A percentile compares a stretch with the other conserved stretches of the same genome.
phyloP scores from a whole-genome alignment of 2,888 invertebrate genomes.

The Melanargia galathea region DNA sequence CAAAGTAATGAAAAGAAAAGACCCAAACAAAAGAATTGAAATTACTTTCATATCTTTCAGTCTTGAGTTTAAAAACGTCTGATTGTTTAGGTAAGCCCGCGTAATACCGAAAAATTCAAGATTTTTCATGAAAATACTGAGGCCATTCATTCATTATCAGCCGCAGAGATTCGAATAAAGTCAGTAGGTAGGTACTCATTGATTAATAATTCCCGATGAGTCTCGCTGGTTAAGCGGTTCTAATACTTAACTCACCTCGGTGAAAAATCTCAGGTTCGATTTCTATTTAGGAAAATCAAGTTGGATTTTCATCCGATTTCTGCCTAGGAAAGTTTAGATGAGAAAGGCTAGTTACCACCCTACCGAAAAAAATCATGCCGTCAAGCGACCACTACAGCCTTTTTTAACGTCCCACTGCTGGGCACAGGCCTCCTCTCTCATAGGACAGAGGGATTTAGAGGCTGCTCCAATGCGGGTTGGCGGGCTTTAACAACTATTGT shows the following conservation, averaged over 20 bases:
- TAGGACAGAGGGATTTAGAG: too few species aligned
- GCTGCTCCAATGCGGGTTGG: too few species aligned
- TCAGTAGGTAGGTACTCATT: background rate
- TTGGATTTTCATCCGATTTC: too few species aligned
- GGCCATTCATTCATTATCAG: slow-evolving; percentile 2
- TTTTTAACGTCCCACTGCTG: too few species aligned
- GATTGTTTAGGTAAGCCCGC: slow-evolving; percentile 14
- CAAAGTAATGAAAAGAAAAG: slow-evolving; percentile 9
- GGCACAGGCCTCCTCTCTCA: too few species aligned
- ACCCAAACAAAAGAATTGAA: slow-evolving; percentile 15
- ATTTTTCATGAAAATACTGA: slow-evolving; percentile 5
- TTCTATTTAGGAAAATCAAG: too few species aligned
- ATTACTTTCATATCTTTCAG: slow-evolving; percentile 14
- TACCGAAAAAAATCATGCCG: too few species aligned
- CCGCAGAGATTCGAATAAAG: background rate
- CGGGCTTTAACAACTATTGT: too few species aligned
- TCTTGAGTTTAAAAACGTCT: slow-evolving; percentile 3
- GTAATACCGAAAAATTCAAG: background rate
- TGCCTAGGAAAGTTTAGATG: too few species aligned
- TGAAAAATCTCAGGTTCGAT: too few species aligned
- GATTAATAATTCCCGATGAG: background rate
- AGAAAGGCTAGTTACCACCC: too few species aligned
- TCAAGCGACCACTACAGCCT: too few species aligned
- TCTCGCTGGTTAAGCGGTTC: background rate
- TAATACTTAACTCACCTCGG: background rate